Base-by-base conservation (phyloP, 2,113 vertebrate genomes). In the Canis aureus region DNA sequence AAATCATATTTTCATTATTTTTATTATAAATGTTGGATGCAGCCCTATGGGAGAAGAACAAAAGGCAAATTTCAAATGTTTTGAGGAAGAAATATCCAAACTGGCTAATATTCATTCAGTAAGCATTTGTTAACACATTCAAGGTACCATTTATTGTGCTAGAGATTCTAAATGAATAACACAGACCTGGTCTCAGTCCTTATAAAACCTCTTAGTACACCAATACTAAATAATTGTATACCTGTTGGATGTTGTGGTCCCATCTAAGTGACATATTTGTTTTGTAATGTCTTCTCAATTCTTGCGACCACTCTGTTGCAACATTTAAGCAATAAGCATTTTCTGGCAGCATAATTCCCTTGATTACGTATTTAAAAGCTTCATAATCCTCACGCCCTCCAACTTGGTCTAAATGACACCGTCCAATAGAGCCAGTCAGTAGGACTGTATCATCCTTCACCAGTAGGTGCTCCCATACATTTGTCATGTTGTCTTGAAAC, bases 61-160 rank as follows among this genome's bases (percentile, higher is more conserved):
- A 60, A 86, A 95, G 51, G 66, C 79, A 92, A 78, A 57, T 49
- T 89, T 86, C 74, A 94, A 2, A 55, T 64, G n/a, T 93, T 95
- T 94, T 85, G 19, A 85, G n/a, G 53, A 89, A 86, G 23, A 78
- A 64, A 96, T 80, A 9, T 53, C 19, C 27, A 62, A 64, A n/a
- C 29, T 27, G 32, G 11, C 78, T 57, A 57, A 64, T 49, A 74
- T 88, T 95, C 25, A 38, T 38, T 83, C 27, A 84, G 22, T 69
- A 85, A 89, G 57, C 62, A 43, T 35, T 84, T 91, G 55, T 4
- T 64, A 55, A 84, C 8, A 66, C 38, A 25, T 91, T 93, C 20
- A 71, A 73, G 53, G 22, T 71, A 59, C 22, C 11, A 90, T 25
- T 76, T 87, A 89, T 35, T 19, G 3, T 78, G 66, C 35, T 79